These are phyloP conservation scores for Garrulus glandarius DNA, from an alignment of 2,797 vertebrate species.

Conservation along the genomic window DNA sequence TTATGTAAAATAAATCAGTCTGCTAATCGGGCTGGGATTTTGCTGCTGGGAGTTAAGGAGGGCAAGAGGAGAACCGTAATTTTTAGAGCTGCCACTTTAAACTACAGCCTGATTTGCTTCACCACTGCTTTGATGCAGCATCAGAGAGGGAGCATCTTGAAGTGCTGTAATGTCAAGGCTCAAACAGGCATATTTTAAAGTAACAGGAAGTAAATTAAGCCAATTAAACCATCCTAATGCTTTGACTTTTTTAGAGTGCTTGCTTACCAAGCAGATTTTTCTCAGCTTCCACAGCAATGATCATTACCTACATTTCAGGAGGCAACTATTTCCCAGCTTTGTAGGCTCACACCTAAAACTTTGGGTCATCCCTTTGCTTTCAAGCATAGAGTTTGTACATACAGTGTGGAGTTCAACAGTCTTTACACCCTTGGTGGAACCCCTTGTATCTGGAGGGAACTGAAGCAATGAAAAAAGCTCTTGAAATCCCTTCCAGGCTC, in stretches of 20 bases:
- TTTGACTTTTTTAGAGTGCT: slow-evolving; percentile 12
- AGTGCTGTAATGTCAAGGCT: slow-evolving; percentile 55
- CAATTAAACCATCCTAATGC: slow-evolving; percentile 62
- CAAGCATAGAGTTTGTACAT: neutral
- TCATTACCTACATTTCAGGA: neutral
- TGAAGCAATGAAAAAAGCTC: neutral
- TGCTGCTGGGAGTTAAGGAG: slow-evolving; percentile 69
- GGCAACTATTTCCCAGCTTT: neutral
- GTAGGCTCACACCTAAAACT: neutral
- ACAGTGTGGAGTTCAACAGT: neutral
- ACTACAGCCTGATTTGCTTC: slow-evolving; percentile 51
- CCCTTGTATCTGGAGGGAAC: neutral
- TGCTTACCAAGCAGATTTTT: slow-evolving; percentile 52
- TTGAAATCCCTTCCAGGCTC: neutral
- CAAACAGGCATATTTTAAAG: slow-evolving; percentile 64
- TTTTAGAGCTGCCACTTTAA: slow-evolving; percentile 68
- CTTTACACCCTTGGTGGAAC: neutral
- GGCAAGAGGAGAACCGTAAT: slow-evolving; percentile 69
- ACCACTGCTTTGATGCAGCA: slow-evolving; percentile 48
- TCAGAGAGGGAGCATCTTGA: slow-evolving; percentile 50
- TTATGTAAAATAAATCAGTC: slow-evolving; percentile 72
- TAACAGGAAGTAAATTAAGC: slow-evolving; percentile 66
- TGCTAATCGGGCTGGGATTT: slow-evolving; percentile 72
- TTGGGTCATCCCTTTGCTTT: neutral
- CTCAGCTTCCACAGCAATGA: neutral